phyloP scores from a whole-genome alignment of 2,888 invertebrate species.

The Drosophila affinis region DNA sequence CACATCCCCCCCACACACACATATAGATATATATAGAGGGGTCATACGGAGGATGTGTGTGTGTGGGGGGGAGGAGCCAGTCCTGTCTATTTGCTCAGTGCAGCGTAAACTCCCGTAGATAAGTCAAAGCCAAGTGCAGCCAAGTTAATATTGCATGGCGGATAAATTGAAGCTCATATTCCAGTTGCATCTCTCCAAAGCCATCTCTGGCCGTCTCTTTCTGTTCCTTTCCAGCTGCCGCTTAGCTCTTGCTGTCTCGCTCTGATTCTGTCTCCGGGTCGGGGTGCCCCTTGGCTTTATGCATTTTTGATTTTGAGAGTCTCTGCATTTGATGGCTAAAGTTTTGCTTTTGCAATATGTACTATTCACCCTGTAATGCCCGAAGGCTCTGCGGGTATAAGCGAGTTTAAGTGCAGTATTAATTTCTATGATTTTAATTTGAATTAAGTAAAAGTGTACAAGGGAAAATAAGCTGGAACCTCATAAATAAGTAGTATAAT shows the following conservation, averaged over 20 bases:
- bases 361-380: neutral
- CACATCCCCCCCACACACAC: neutral
- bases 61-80: constrained; percentile 44
- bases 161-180: constrained; percentile 48
- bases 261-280: neutral
- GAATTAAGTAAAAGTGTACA: neutral
- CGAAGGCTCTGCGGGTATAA: neutral
- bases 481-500: too few relatives aligned
- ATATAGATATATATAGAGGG: neutral
- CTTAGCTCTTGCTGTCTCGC: too few relatives aligned
- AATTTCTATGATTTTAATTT: too few relatives aligned
- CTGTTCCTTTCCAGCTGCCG: neutral
- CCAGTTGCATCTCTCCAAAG: neutral
- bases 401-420: neutral
- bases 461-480: too few relatives aligned
- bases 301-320: constrained; percentile 37
- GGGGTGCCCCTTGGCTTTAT: constrained; percentile 20
- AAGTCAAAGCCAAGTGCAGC: constrained; percentile 62
- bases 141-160: constrained; percentile 46
- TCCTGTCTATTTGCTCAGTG: constrained; percentile 63
- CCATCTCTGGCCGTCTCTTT: neutral
- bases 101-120: constrained; percentile 63
- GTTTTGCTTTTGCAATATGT: constrained; percentile 7
- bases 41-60: constrained; percentile 1
- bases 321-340: constrained; percentile 39